Percentiles rank a stretch among this genome's conserved stretches.
These are phyloP conservation scores for Chirona hameri DNA, from an alignment of 2,888 invertebrate genomes.

Conservation along the genomic window DNA sequence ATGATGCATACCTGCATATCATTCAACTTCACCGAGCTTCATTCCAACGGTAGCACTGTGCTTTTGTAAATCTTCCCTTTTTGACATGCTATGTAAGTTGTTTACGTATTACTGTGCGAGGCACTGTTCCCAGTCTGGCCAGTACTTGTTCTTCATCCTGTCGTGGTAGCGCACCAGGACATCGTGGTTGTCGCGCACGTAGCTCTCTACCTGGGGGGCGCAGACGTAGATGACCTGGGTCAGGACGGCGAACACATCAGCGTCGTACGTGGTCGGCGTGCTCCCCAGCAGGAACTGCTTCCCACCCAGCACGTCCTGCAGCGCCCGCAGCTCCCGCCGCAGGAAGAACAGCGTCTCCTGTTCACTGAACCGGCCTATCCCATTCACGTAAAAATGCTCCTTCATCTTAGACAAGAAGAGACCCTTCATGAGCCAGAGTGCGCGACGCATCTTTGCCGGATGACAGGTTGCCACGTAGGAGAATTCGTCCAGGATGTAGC, in stretches of 20 bases:
- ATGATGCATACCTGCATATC: too few relatives aligned
- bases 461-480: not conserved
- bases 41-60: too few relatives aligned
- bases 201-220: conserved; percentile 42
- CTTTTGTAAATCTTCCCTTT: too few relatives aligned
- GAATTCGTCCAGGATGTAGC: not conserved
- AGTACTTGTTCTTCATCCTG: conserved; percentile 45
- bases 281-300: conserved; percentile 44
- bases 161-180: conserved; percentile 45
- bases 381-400: not conserved
- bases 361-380: conserved; percentile 10
- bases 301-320: conserved; percentile 30
- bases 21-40: too few relatives aligned
- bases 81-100: too few relatives aligned
- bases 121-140: conserved; percentile 47
- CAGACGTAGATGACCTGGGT: conserved; percentile 45
- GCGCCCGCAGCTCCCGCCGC: not conserved
- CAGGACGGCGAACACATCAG: conserved; percentile 48
- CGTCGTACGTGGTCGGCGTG: conserved; percentile 46
- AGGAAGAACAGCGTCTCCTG: not conserved
- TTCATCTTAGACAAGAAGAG: not conserved
- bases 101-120: conserved; percentile 33
- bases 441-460: not conserved
- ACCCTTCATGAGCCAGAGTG: not conserved
- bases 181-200: conserved; percentile 43